These are phyloP conservation scores for Magallana nippona DNA, from an alignment of 2,888 invertebrate species.

Conservation along the genomic window DNA sequence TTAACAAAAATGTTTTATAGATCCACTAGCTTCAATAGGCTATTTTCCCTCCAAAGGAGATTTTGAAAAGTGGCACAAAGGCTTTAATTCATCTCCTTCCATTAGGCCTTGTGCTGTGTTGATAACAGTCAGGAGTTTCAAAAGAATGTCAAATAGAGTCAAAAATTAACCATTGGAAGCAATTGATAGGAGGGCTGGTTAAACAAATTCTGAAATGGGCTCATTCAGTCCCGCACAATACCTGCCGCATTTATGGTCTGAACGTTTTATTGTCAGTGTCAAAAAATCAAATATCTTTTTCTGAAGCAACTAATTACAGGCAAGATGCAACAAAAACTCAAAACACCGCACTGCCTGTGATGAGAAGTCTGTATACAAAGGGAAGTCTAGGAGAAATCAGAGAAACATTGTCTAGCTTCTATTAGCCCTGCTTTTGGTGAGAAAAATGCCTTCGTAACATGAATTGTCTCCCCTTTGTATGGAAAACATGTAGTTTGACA, in stretches of 20 bases:
- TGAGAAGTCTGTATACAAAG: slow-evolving; percentile 3
- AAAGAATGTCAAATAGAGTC: slow-evolving; percentile 52
- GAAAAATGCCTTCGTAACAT: slow-evolving; percentile 36
- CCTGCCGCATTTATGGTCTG: slow-evolving; percentile 37
- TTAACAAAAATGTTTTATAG: slow-evolving; percentile 41
- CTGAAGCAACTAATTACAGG: slow-evolving; percentile 43
- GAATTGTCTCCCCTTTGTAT: slow-evolving; percentile 26
- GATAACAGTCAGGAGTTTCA: slow-evolving; percentile 32
- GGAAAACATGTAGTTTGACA: slow-evolving; percentile 37
- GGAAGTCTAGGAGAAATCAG: neutral
- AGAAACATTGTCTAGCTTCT: neutral
- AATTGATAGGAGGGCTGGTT: slow-evolving; percentile 46
- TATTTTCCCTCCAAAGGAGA: slow-evolving; percentile 37
- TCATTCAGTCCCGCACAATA: slow-evolving; percentile 48
- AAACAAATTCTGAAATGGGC: slow-evolving; percentile 49
- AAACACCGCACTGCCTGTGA: slow-evolving; percentile 32
- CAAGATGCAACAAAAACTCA: slow-evolving; percentile 26
- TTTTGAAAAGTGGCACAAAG: slow-evolving; percentile 45
- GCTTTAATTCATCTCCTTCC: slow-evolving; percentile 50
- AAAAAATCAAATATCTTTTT: slow-evolving; percentile 45
- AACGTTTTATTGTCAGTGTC: slow-evolving; percentile 40
- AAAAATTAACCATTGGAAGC: slow-evolving; percentile 51
- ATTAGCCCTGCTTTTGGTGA: slow-evolving; percentile 3
- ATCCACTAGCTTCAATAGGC: slow-evolving; percentile 30
- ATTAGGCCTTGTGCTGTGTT: slow-evolving; percentile 42